phyloP scores from a whole-genome alignment of 2,113 vertebrate species.

The Percopsis transmontana region DNA sequence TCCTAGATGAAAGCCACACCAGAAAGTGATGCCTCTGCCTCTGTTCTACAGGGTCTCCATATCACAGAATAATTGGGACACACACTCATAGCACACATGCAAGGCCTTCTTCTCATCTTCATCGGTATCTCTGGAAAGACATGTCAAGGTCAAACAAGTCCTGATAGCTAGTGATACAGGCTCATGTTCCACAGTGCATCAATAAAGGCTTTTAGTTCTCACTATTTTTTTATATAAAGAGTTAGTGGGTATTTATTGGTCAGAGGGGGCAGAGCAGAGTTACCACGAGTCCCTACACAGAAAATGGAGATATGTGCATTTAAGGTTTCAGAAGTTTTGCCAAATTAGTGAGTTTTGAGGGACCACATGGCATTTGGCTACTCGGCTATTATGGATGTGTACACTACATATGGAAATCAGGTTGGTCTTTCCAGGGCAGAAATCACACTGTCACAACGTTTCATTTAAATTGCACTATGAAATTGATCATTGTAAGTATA shows the following conservation, averaged over 20 bases:
- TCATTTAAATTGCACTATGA: background rate
- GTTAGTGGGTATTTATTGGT: no score
- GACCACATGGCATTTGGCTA: background rate
- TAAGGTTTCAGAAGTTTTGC: background rate
- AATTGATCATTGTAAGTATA: background rate
- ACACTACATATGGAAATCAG: background rate
- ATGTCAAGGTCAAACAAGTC: constrained; percentile 11
- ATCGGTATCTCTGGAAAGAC: constrained; percentile 10
- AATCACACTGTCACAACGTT: no score
- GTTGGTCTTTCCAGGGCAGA: no score
- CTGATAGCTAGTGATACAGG: background rate
- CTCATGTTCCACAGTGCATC: background rate
- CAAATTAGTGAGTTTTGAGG: no score
- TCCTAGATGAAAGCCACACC: constrained; percentile 63
- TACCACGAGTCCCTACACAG: no score
- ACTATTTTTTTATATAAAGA: no score
- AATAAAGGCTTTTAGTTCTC: background rate
- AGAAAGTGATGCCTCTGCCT: constrained; percentile 54
- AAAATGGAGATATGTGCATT: background rate
- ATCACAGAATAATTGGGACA: constrained; percentile 35
- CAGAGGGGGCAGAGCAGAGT: no score
- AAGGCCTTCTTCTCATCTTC: constrained; percentile 41
- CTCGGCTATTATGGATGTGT: background rate
- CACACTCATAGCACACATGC: constrained; percentile 10
- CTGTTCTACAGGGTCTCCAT: constrained; percentile 25